These are phyloP conservation scores for Phaethon lepturus DNA, from an alignment of 2,113 vertebrate species.

Conservation along the genomic window DNA sequence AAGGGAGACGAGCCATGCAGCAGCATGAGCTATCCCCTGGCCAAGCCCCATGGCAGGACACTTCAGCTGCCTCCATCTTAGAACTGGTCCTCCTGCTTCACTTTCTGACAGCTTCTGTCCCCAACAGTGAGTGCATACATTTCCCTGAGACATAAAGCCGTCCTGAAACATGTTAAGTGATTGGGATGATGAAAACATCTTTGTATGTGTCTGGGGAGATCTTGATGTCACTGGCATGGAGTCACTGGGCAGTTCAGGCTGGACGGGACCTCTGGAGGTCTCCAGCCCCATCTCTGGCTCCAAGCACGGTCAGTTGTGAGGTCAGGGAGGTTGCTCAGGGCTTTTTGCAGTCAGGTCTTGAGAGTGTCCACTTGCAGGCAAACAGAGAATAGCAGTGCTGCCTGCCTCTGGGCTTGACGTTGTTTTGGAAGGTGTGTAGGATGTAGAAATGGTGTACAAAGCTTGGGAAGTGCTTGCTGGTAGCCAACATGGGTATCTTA, in stretches of 20 bases:
- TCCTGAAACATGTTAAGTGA: background rate
- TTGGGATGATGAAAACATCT: background rate
- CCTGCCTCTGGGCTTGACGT: background rate
- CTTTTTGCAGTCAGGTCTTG: background rate
- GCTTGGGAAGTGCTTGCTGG: background rate
- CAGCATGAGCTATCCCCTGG: background rate
- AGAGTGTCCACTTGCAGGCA: background rate
- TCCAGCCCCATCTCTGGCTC: background rate
- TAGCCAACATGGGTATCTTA: background rate
- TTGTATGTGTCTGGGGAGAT: rapidly evolving
- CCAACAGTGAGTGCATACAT: rapidly evolving
- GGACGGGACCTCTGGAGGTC: background rate
- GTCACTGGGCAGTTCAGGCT: background rate
- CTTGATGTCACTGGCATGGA: background rate
- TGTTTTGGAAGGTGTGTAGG: background rate
- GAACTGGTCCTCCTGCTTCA: background rate
- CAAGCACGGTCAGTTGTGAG: background rate
- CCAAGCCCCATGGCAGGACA: background rate
- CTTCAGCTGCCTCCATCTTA: background rate
- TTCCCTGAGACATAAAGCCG: background rate
- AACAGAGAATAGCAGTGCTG: background rate
- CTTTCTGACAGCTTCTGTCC: background rate
- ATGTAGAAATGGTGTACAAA: background rate
- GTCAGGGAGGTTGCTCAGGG: background rate
- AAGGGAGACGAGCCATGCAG: rapidly evolving